Base-by-base conservation (phyloP, 2,797 vertebrate genomes). In the Carapus acus region DNA sequence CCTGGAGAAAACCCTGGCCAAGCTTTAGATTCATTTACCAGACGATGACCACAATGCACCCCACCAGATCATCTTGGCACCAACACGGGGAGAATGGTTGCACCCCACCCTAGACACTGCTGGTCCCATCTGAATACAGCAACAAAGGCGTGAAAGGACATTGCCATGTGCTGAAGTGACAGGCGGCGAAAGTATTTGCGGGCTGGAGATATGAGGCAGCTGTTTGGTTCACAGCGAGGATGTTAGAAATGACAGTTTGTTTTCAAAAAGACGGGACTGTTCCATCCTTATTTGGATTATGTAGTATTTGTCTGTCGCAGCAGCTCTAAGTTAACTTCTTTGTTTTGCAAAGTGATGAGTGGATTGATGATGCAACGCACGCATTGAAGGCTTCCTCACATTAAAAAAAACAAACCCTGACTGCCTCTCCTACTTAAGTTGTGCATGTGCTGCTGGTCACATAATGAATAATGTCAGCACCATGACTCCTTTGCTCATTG, bases 1-100 rank as follows among this genome's bases (percentile, higher is more conserved):
- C 61, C 64, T 99, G 2, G 89, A 97, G 86, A 92, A 82, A 21
- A 91, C 90, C 86, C 83, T 99, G 77, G 85, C 88, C 19, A 94
- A 87, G 62, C 79, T 97, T 0, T 91, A 82, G 62, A 88, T 33
- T 9, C 15, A n/a, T n/a, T n/a, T n/a, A n/a, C n/a, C n/a, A n/a
- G n/a, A n/a, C n/a, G n/a, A n/a, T n/a, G n/a, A n/a, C n/a, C n/a
- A n/a, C n/a, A n/a, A n/a, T n/a, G n/a, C n/a, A n/a, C n/a, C n/a
- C n/a, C n/a, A n/a, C 60, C 14, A 40, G 39, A 50, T 44, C 50
- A 38, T 18, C 49, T 53, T 39, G 2, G 42, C 42, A 64, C 62
- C 65, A 29, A 29, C 6, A 29, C 27, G 11, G n/a, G n/a, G n/a
- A n/a, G n/a, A n/a, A n/a, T n/a, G n/a, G n/a, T n/a, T n/a, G n/a